Evolutionary conservation across 2,888 invertebrate genomes (phyloP).

Genomic region (Thelaira solivaga): DNA sequence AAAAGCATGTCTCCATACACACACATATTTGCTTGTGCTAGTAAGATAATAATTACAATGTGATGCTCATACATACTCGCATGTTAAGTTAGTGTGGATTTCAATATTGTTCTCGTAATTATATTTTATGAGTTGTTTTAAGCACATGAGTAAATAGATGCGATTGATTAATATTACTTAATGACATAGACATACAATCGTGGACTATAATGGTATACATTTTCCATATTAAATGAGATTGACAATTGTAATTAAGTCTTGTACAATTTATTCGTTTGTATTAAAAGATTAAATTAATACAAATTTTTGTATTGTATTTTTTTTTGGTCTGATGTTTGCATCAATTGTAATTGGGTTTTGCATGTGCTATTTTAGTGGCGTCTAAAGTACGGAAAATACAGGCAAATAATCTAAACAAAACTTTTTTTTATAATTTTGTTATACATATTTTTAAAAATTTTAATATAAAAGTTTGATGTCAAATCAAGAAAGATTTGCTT

Average conservation of each 20-base stretch:
- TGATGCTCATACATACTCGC: too few relatives aligned
- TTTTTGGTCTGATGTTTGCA: background rate
- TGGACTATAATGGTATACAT: background rate
- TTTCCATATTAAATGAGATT: constrained; percentile 17
- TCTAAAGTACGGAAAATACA: background rate
- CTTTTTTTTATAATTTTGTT: too few relatives aligned
- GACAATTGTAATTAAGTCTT: constrained; percentile 31
- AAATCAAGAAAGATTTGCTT: too few relatives aligned
- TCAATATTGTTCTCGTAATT: too few relatives aligned
- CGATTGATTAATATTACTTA: constrained; percentile 39
- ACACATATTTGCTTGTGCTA: background rate
- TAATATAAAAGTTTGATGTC: too few relatives aligned
- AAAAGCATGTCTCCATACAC: too few relatives aligned
- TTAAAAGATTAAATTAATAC: background rate
- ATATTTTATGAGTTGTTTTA: too few relatives aligned
- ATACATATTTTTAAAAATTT: too few relatives aligned
- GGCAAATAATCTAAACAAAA: too few relatives aligned
- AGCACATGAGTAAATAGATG: constrained; percentile 27
- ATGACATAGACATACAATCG: background rate
- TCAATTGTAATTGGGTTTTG: background rate
- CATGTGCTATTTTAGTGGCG: background rate
- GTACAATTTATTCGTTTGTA: constrained; percentile 2
- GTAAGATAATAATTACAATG: background rate
- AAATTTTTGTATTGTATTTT: background rate
- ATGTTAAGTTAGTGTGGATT: too few relatives aligned